Base-by-base conservation (phyloP, 2,797 vertebrate genomes). In the Rhodeus uyekii region DNA sequence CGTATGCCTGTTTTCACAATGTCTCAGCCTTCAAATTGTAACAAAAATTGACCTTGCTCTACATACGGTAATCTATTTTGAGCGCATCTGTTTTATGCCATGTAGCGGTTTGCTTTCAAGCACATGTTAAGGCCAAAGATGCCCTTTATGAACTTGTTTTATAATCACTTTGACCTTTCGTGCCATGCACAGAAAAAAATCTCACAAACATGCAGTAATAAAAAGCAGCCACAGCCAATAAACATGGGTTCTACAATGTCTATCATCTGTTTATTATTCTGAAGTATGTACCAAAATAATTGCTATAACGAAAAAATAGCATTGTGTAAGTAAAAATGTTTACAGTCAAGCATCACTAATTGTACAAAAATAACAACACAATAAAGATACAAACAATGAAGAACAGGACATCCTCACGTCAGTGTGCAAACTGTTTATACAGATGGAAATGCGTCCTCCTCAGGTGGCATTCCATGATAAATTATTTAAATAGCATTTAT, bases 401-500 rank as follows among this genome's bases (percentile, higher is more conserved):
- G 95, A 96, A 94, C 93, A 94, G 91, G 93, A 95, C 93, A 94
- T 96, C 94, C 96, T 98, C 95, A 95, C 90, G 94, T 98, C 97
- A 96, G 95, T 98, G 97, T 98, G 97, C 97, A 99, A 99, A 99
- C 94, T 87, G 95, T 95, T 97, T 97, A 97, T 98, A 98, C 97
- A 98, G 96, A 97, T 91, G 96, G 96, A 97, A 95, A 93, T 89
- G 95, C 93, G 91, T 92, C 94, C 95, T 24, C 27, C 32, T 92
- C 90, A 92, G 95, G 95, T 93, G 93, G 94, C 96, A 95, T 92
- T 96, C 96, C 96, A 95, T 90, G 96, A 99, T 99, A 99, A 99
- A 97, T 99, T 99, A 99, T 96, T 99, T 99, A 99, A 99, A 99
- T 99, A 99, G 97, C 95, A 80, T 95, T 76, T 95, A 96, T 97